Conservation (phyloP, 2,888 invertebrate species). For the Machimus atricapillus region DNA sequence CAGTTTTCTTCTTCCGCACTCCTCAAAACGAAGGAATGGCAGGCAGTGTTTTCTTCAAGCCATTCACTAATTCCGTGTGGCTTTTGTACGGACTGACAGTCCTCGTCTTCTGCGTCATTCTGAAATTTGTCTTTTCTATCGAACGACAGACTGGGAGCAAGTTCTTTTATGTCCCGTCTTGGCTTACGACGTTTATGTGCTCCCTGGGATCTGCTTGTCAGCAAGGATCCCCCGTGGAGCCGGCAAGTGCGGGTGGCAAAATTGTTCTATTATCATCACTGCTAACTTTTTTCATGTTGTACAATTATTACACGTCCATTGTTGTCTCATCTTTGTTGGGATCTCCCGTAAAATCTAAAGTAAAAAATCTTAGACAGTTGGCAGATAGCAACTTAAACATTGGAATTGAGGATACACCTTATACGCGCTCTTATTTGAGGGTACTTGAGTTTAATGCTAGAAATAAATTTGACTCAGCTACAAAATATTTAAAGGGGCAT, state of each 20-base stretch:
- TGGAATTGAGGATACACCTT: conserved; percentile 64
- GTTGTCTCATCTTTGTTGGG: conserved; percentile 69
- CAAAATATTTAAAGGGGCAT: too few relatives aligned
- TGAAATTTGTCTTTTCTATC: not conserved
- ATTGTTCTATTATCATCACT: conserved; percentile 55
- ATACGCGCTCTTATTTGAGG: conserved; percentile 53
- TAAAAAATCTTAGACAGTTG: conserved; percentile 65
- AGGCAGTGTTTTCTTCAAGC: conserved; percentile 67
- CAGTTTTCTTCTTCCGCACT: conserved; percentile 67
- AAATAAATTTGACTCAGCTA: too few relatives aligned
- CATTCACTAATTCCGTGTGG: conserved; percentile 69
- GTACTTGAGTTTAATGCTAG: conserved; percentile 49
- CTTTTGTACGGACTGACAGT: conserved; percentile 60
- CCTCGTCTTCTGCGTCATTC: conserved; percentile 49
- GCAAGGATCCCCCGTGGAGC: conserved; percentile 63
- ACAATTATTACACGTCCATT: conserved; percentile 70
- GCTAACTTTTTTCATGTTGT: conserved; percentile 63
- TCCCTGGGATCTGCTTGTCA: conserved; percentile 64
- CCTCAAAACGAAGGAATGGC: conserved; percentile 66
- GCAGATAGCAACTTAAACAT: conserved; percentile 65
- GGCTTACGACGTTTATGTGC: conserved; percentile 57
- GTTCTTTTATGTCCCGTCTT: conserved; percentile 58
- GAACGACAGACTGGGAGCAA: conserved; percentile 55
- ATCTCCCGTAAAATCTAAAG: conserved; percentile 64
- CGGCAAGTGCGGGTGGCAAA: conserved; percentile 61